Evolutionary conservation across 2,113 vertebrate species (phyloP).

Genomic region (Geothlypis trichas): DNA sequence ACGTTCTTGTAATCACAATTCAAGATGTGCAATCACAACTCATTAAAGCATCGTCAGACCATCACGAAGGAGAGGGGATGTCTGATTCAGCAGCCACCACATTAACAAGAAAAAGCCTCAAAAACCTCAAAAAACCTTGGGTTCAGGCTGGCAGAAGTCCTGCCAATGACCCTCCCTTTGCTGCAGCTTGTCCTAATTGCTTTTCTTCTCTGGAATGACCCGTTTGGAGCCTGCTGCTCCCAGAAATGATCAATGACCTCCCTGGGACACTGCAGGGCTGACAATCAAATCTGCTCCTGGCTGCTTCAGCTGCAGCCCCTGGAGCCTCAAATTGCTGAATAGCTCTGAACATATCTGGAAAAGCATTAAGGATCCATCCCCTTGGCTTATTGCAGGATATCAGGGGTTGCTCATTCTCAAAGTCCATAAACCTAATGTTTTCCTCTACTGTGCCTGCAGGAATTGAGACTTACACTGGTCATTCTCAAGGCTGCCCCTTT

Average conservation of each 20-base stretch:
- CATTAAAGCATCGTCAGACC: neutral
- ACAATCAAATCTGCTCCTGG: neutral
- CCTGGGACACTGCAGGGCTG: neutral
- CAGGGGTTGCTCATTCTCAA: neutral
- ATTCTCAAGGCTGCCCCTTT: neutral
- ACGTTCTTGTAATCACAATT: neutral
- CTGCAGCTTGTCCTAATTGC: neutral
- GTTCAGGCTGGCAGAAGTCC: neutral
- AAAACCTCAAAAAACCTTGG: neutral
- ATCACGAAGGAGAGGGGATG: neutral
- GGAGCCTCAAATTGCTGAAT: neutral
- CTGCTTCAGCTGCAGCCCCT: neutral
- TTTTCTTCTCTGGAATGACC: neutral
- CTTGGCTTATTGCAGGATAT: neutral
- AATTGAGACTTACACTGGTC: neutral
- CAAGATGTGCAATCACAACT: neutral
- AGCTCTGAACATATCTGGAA: neutral
- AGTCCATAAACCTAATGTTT: neutral
- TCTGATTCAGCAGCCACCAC: neutral
- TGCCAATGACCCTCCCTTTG: neutral
- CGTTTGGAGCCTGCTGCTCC: neutral
- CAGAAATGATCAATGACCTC: neutral
- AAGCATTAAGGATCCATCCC: neutral
- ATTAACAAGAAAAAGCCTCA: neutral
- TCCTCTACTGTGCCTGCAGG: slow-evolving; percentile 14